These are phyloP conservation scores for Mechanitis messenoides DNA, from an alignment of 2,888 invertebrate species.

Conservation along the genomic window DNA sequence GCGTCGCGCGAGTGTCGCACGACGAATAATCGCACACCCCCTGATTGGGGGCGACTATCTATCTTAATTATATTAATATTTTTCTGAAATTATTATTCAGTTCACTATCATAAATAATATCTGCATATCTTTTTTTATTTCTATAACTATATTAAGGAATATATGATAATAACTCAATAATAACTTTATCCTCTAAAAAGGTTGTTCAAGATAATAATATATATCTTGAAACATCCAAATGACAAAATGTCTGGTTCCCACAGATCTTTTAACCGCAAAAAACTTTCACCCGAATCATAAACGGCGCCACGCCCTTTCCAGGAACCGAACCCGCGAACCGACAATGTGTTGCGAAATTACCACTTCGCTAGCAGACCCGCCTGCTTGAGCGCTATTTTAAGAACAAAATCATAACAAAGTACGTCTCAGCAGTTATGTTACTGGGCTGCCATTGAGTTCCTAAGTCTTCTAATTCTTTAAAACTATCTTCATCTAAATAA, in stretches of 20 bases:
- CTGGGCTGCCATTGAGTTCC: no score
- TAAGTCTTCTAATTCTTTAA: no score
- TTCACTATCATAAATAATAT: neutral
- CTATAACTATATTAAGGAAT: no score
- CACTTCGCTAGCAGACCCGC: slow-evolving; percentile 29
- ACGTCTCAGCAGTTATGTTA: neutral
- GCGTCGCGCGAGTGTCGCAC: slow-evolving; percentile 28
- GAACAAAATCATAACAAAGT: slow-evolving; percentile 11
- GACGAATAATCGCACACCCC: slow-evolving; percentile 25
- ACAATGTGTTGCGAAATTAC: slow-evolving; percentile 33
- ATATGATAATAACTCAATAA: no score
- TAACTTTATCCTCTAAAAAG: no score
- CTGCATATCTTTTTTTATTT: neutral
- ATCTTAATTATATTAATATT: slow-evolving; percentile 15
- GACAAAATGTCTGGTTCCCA: slow-evolving; percentile 26
- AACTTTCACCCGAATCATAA: slow-evolving; percentile 46
- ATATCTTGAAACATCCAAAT: neutral
- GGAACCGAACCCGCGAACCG: slow-evolving; percentile 40
- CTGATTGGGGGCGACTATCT: slow-evolving; percentile 7
- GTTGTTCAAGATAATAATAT: slow-evolving; percentile 6
- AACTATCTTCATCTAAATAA: no score
- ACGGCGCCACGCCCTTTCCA: slow-evolving; percentile 42
- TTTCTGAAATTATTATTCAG: neutral
- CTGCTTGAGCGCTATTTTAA: slow-evolving; percentile 19
- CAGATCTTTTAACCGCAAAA: slow-evolving; percentile 33